A percentile compares a stretch with the other conserved stretches of the same genome.
Conservation (phyloP, 2,113 vertebrate genomes). For the Pelvicachromis taeniatus region DNA sequence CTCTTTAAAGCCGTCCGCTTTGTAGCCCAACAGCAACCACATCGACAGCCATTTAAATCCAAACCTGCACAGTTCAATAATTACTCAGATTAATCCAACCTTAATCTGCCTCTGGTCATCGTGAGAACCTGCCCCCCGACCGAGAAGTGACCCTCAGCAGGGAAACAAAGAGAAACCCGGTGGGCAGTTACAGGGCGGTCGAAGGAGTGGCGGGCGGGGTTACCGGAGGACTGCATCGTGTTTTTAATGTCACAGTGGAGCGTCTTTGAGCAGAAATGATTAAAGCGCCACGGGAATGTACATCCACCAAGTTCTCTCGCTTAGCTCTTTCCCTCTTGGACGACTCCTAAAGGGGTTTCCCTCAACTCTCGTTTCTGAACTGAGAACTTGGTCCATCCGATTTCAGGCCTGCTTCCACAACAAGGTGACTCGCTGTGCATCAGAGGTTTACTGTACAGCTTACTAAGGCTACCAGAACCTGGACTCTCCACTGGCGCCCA, state of each 20-base stretch:
- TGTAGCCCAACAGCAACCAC: not conserved
- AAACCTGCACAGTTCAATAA: not conserved
- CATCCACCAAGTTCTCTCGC: not conserved
- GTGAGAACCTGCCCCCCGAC: not conserved
- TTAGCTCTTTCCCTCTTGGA: not conserved
- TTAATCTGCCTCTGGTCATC: not conserved
- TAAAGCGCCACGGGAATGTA: not conserved
- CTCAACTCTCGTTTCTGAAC: not conserved
- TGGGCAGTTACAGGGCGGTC: accelerated
- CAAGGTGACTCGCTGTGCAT: not conserved
- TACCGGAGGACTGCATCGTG: not conserved
- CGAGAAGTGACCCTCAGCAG: not conserved
- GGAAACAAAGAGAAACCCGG: not conserved
- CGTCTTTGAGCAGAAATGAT: not conserved
- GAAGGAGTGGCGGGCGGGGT: not conserved
- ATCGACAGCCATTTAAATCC: not conserved
- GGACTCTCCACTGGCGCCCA: accelerated
- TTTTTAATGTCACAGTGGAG: not conserved
- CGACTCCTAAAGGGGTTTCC: accelerated
- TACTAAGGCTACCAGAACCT: not conserved
- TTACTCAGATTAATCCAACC: not conserved
- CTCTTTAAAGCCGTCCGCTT: not conserved
- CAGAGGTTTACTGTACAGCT: not conserved
- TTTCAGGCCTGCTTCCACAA: not conserved
- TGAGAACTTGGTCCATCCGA: not conserved